phyloP scores from a whole-genome alignment of 2,797 vertebrate species.

The Rhinichthys osculus region DNA sequence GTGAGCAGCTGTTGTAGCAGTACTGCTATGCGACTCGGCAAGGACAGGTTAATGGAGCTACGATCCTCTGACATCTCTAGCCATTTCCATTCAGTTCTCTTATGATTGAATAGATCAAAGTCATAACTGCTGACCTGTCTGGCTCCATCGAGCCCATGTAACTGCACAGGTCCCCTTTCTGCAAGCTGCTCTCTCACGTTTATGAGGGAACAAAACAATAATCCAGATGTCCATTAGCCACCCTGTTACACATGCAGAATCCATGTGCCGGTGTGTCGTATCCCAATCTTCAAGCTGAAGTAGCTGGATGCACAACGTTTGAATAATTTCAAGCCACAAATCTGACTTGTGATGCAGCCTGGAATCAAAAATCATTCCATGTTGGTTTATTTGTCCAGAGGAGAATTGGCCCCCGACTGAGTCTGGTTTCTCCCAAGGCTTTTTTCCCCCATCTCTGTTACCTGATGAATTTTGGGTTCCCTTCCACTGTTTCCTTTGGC shows the following conservation, averaged over 20 bases:
- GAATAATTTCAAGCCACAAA: not conserved
- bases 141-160: slow-evolving; percentile 20
- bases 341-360: not conserved
- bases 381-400: too few relatives aligned
- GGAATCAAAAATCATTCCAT: too few relatives aligned
- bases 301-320: not conserved
- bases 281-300: not conserved
- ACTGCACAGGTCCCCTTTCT: not conserved
- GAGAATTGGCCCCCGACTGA: too few relatives aligned
- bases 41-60: slow-evolving; percentile 65
- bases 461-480: not conserved
- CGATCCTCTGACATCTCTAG: slow-evolving; percentile 48
- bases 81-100: slow-evolving; percentile 43
- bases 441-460: not conserved
- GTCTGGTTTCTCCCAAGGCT: not conserved
- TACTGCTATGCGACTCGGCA: slow-evolving; percentile 37
- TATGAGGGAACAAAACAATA: slow-evolving; percentile 31
- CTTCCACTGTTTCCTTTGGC: not conserved
- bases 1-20: slow-evolving; percentile 55
- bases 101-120: slow-evolving; percentile 42
- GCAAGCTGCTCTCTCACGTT: slow-evolving; percentile 14
- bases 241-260: slow-evolving; percentile 27
- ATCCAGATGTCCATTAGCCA: slow-evolving; percentile 29
- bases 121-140: slow-evolving; percentile 28
- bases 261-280: not conserved